A percentile compares a stretch with the other conserved stretches of the same genome.
phyloP scores from a whole-genome alignment of 2,797 vertebrate genomes.

The Bovichtus diacanthus region DNA sequence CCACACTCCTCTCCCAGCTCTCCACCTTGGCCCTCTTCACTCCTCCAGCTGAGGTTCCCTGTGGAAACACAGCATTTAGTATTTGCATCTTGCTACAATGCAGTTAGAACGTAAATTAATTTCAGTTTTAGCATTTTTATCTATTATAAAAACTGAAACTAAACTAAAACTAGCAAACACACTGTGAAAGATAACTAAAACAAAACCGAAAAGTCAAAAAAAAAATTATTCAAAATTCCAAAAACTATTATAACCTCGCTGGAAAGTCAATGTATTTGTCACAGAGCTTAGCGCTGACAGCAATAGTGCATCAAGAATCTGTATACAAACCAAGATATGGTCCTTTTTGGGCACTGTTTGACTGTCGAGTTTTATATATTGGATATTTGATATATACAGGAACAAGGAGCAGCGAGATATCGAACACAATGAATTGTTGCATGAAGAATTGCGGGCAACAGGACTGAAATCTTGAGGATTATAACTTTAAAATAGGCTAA shows the following conservation, averaged over 20 bases:
- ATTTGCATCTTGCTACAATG: too few species aligned
- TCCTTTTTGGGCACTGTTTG: not conserved
- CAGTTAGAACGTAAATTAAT: too few species aligned
- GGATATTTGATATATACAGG: not conserved
- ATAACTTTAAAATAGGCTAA: not conserved
- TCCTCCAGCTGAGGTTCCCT: slow-evolving; percentile 66
- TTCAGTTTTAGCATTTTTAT: too few species aligned
- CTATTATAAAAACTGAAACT: too few species aligned
- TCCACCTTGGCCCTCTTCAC: slow-evolving; percentile 86
- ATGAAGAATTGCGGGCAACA: not conserved
- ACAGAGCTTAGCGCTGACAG: not conserved
- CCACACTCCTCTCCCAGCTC: slow-evolving; percentile 90
- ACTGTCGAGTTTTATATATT: too few species aligned
- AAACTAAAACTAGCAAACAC: too few species aligned
- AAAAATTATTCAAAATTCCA: too few species aligned
- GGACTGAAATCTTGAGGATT: not conserved
- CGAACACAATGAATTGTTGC: not conserved
- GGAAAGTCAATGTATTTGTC: not conserved
- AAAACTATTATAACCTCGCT: not conserved
- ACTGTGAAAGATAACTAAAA: too few species aligned
- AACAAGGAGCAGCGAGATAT: not conserved
- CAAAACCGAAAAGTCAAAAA: too few species aligned
- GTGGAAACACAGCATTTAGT: not conserved
- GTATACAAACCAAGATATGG: not conserved
- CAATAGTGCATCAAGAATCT: too few species aligned